These are phyloP conservation scores for Oryctes rhinoceros DNA, from an alignment of 1,140 invertebrate species.

Conservation along the genomic window DNA sequence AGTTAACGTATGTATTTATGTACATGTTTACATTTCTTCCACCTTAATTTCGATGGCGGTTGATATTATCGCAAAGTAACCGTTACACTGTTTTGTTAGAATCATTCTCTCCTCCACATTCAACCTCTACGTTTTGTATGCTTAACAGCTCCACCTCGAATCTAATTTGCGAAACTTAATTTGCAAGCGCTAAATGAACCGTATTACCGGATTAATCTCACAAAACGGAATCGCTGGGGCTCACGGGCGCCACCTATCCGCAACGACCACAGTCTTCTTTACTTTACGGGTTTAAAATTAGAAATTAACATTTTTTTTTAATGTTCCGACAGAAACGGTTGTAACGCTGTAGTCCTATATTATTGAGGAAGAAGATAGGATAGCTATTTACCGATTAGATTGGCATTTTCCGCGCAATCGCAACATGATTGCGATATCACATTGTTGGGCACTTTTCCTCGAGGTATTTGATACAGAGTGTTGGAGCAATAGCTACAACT, in stretches of 20 bases:
- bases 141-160: neutral
- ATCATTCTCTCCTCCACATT: no score
- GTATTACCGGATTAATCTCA: constrained; percentile 5
- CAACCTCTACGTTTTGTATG: neutral
- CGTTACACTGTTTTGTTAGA: neutral
- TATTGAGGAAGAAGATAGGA: no score
- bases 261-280: neutral
- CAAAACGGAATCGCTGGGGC: neutral
- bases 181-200: constrained; percentile 8
- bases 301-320: neutral
- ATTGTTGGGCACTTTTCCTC: no score
- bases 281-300: neutral
- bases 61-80: neutral
- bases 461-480: no score
- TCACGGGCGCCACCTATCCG: neutral
- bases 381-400: no score
- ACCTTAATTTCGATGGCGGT: no score
- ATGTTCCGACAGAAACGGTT: no score
- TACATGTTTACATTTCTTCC: no score
- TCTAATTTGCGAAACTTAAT: constrained; percentile 15
- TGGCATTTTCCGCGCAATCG: no score
- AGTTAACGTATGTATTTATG: no score
- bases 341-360: neutral
- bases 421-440: no score
- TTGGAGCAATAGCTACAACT: no score